Base-by-base conservation (phyloP, 2,888 invertebrate genomes). In the Drosophila quinaria region DNA sequence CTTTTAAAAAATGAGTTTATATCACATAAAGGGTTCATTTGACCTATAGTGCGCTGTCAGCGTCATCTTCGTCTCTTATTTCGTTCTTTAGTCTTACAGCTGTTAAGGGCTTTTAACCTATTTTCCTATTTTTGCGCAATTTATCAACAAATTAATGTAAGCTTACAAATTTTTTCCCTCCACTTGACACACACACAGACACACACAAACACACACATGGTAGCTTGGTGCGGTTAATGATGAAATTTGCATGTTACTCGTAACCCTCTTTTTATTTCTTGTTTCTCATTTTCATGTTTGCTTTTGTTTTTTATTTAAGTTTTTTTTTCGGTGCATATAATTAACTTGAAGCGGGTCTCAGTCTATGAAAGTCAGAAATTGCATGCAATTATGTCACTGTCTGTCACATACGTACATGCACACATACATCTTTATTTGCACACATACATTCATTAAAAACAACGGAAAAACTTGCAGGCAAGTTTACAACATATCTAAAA, bases 131-230 rank as follows among this genome's bases (percentile, higher is more conserved):
- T 76, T 80, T 65, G 77, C 77, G 76, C 67, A 81, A 87, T 87
- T 87, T 84, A 84, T 87, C 85, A 89, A 87, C 70, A 84, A 81
- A 87, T 87, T 87, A 87, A 88, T 83, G 74, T 88, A 74, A 72
- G 89, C 82, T 73, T 68, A 78, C 56, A 80, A 65, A 50, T 62
- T 68, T 67, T 49, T 73, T 74, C 51, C 63, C 52, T 68, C 56
- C 72, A 70, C 80, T 81, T 73, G 51, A 63, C 68, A 74, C 59
- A 83, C 63, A 74, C 39, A 62, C 42, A 52, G 19, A 67, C n/a
- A 54, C 31, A 41, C 22, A 41, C 33, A 67, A 17, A 49, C 9
- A 35, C n/a, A 41, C 35, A 51, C 15, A 29, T 51, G 50, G 13
- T 67, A 50, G 60, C 59, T 41, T 31, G 42, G 37, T 31, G 59